phyloP scores from a whole-genome alignment of 2,888 invertebrate genomes.

The Lasioglossum figueresi region DNA sequence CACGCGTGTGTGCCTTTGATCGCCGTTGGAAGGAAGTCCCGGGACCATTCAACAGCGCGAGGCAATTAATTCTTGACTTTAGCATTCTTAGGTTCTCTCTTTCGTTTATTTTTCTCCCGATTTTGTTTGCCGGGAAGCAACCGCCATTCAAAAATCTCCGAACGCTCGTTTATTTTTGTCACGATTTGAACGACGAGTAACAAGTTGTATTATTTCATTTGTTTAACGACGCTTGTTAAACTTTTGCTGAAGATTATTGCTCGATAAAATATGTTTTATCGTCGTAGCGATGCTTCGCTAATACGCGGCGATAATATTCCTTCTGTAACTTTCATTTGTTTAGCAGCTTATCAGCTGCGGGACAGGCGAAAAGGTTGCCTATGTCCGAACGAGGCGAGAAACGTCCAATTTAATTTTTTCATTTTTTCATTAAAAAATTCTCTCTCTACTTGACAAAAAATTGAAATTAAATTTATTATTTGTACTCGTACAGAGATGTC shows the following conservation, averaged over 20 bases:
- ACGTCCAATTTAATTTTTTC: no score
- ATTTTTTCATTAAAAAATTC: no score
- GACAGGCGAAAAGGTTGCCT: background rate
- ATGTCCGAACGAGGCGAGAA: background rate
- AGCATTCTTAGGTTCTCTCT: constrained; percentile 10
- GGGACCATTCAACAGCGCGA: constrained; percentile 31
- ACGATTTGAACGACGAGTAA: background rate
- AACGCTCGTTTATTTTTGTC: background rate
- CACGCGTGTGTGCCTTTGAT: constrained; percentile 45
- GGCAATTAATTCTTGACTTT: constrained; percentile 58
- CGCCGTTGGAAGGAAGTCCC: constrained; percentile 43
- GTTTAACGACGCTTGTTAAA: background rate
- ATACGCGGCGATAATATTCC: background rate
- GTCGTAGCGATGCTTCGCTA: background rate
- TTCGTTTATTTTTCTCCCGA: background rate
- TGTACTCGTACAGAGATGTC: no score
- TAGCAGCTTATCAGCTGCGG: background rate
- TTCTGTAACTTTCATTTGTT: background rate
- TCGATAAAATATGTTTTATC: background rate
- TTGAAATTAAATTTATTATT: no score
- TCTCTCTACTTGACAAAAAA: no score
- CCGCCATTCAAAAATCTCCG: background rate
- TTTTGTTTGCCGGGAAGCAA: background rate
- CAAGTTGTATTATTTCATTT: background rate
- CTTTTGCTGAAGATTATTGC: background rate